These are phyloP conservation scores for Colletes gigas DNA, from an alignment of 1,140 invertebrate species.

Conservation along the genomic window DNA sequence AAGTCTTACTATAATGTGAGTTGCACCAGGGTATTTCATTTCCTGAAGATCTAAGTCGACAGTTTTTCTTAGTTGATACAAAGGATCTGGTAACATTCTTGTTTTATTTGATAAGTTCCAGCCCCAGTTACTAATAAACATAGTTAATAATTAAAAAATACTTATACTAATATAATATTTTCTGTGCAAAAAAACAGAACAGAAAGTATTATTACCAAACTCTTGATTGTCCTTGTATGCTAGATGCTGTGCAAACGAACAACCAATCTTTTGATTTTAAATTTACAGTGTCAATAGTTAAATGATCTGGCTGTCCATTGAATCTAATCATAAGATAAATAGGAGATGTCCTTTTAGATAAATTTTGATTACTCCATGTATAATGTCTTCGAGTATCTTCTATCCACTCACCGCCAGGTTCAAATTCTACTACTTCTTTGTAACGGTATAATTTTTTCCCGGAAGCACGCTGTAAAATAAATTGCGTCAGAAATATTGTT, in stretches of 20 bases:
- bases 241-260: constrained; percentile 85
- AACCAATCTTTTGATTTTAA: constrained; percentile 87
- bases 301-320: constrained; percentile 71
- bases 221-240: constrained; percentile 79
- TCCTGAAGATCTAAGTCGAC: constrained; percentile 84
- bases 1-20: constrained; percentile 87
- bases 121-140: constrained; percentile 82
- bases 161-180: background rate
- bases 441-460: constrained; percentile 69
- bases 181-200: background rate
- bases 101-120: constrained; percentile 86
- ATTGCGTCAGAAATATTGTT: constrained; percentile 7
- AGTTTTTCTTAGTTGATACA: constrained; percentile 81
- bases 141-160: constrained; percentile 25
- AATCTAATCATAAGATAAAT: constrained; percentile 85
- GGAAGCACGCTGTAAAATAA: constrained; percentile 63
- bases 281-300: constrained; percentile 83
- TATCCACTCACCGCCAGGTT: constrained; percentile 78
- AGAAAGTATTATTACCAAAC: constrained; percentile 82
- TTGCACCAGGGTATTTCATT: constrained; percentile 83
- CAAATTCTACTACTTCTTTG: constrained; percentile 66
- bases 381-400: constrained; percentile 78
- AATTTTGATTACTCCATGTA: constrained; percentile 70
- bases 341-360: constrained; percentile 56
- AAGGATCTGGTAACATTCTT: constrained; percentile 79